These are phyloP conservation scores for Zootoca vivipara DNA, from an alignment of 2,113 vertebrate genomes.

Conservation along the genomic window DNA sequence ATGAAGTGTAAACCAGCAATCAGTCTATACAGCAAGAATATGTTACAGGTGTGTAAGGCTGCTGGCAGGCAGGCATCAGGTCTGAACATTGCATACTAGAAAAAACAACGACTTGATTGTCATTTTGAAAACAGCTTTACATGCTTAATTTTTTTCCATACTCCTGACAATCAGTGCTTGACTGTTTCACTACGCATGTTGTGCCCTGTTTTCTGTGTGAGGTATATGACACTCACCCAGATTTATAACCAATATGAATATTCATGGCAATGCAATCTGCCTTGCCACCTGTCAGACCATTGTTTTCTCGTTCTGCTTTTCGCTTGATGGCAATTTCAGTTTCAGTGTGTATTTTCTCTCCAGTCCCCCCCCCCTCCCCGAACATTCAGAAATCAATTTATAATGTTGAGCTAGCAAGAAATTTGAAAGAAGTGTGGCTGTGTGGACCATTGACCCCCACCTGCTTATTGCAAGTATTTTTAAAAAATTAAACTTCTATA, in stretches of 20 bases:
- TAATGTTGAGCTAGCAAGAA: conserved; percentile 14
- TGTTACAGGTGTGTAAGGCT: no score
- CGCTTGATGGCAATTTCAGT: conserved; percentile 21
- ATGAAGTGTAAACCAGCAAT: neutral
- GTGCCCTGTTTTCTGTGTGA: conserved; percentile 13
- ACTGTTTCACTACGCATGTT: neutral
- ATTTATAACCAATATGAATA: conserved; percentile 30
- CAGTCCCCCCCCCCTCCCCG: neutral
- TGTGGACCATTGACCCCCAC: no score
- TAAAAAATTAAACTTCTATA: no score
- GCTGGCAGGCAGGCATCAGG: neutral
- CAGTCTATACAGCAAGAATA: no score
- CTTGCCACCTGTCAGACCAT: conserved; percentile 32
- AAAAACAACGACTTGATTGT: neutral
- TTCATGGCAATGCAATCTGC: conserved; percentile 50
- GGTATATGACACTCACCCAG: neutral
- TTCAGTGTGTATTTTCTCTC: conserved; percentile 29
- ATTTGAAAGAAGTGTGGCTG: neutral
- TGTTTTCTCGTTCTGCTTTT: conserved; percentile 27
- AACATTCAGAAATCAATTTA: conserved; percentile 18
- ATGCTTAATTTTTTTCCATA: neutral
- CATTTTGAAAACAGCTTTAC: neutral
- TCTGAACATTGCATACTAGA: neutral
- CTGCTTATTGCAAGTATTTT: no score
- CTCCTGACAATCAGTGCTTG: neutral